Evolutionary conservation across 1,140 invertebrate genomes (phyloP), one percentile per base, ranked within the genome.

Genomic region (Andrena cerasifolii): DNA sequence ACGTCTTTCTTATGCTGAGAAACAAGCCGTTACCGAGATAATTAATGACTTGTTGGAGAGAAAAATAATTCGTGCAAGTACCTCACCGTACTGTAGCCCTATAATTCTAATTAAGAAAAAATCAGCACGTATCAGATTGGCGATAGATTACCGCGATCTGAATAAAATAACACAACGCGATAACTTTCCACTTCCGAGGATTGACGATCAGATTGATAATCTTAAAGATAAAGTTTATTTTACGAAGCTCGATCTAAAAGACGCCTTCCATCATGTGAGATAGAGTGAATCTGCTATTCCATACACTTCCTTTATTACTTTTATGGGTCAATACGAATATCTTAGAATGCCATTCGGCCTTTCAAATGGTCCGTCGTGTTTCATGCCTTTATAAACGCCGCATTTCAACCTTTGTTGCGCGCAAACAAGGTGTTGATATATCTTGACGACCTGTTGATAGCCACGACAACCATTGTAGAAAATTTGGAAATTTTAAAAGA

Each of bases 381-480:
- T 63, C 18, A 18, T 21, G n/a, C 31, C 40, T 63, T n/a, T 47
- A 14, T 63, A 3, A 26, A 63, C n/a, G 8, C 36, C 2, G n/a
- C n/a, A 0, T 63, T 63, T 33, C 36, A 3, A 16, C 5, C 5
- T 0, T 12, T 51, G 8, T 21, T 61, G 14, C 2, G n/a, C 2
- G 53, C 33, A 21, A n/a, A 24, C 0, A 65, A 75, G 5, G 36
- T 75, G 1, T 47, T 56, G 16, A 36, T 75, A 2, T 66, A 75
- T 54, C 18, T 77, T 2, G 74, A 77, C 33, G 74, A 68, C 24
- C 47, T 77, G 0, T 31, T 70, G 5, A 36, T 70, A 5, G 58
- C 65, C 3, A 65, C 58, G 0, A 40, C 40, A 43, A 65, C 61
- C 3, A 16, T 75, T 6, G 51, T 51, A 18, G 58, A 62, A 28